Percentiles rank a stretch among this genome's conserved stretches.
Evolutionary conservation across 2,888 invertebrate species (phyloP).

Genomic region (Chrysomela aeneicollis): DNA sequence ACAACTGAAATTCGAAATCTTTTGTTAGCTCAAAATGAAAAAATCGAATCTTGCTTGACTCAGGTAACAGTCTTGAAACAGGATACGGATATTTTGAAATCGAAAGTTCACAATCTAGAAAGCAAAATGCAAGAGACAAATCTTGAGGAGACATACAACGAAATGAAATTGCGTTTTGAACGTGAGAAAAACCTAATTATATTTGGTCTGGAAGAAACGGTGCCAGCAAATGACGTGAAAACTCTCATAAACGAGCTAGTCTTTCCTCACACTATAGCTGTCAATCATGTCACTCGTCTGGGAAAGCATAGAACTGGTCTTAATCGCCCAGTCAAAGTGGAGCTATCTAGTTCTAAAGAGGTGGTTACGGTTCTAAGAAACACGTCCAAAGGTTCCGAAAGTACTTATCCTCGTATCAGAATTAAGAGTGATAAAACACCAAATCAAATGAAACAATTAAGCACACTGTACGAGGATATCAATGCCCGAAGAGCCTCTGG

Average conservation of each 20-base stretch:
- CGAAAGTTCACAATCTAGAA: conserved; percentile 12
- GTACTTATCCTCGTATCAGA: conserved; percentile 1
- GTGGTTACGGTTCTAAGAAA: conserved; percentile 8
- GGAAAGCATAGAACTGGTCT: conserved; percentile 2
- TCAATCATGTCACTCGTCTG: conserved; percentile 4
- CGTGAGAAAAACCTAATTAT: conserved; percentile 8
- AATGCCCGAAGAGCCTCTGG: conserved; percentile 1
- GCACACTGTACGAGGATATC: background rate
- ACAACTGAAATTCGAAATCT: conserved; percentile 10
- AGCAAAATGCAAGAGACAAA: background rate
- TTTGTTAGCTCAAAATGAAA: conserved; percentile 11
- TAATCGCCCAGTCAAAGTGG: background rate
- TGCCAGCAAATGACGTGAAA: background rate
- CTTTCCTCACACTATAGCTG: conserved; percentile 3
- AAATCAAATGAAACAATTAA: conserved; percentile 3
- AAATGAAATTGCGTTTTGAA: conserved; percentile 6
- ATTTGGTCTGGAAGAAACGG: conserved; percentile 7
- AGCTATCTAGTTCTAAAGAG: background rate
- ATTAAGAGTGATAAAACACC: conserved; percentile 2
- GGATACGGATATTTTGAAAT: conserved; percentile 10
- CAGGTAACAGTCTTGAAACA: conserved; percentile 1
- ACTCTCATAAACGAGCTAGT: conserved; percentile 5
- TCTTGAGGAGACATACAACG: conserved; percentile 2
- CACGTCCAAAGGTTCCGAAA: background rate
- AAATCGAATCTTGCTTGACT: background rate